Evolutionary conservation across 2,113 vertebrate species (phyloP), one percentile per base, ranked within the genome.

Genomic region (Hippocampus abdominalis): DNA sequence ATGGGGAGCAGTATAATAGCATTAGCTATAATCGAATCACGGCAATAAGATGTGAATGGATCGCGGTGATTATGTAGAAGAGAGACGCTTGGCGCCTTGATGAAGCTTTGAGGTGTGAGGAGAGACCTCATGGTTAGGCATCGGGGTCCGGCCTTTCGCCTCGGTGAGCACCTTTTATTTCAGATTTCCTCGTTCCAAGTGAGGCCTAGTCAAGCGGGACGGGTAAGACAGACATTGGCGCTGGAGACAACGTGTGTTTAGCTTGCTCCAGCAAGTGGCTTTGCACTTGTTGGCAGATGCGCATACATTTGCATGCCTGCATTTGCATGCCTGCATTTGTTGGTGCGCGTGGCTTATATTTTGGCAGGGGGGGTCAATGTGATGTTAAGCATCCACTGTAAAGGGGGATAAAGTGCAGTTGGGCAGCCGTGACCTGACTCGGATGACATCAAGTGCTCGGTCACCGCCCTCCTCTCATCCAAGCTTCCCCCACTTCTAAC

Each of bases 21-120:
- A 88, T 89, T 87, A 89, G 87, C 81, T 85, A 82, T 81, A 89
- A 89, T 89, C 89, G 81, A 87, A 90, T 89, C 86, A 85, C 69
- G 85, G 81, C 89, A 89, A 87, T 88, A 84, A 90, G 85, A 88
- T 89, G 86, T 84, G 84, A 90, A 88, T 88, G 80, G 85, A 90
- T 88, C 68, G 70, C 71, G 77, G 85, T 83, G 84, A 88, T 89
- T 87, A 89, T 89, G 87, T 81, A 89, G 74, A 85, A 76, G 78
- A 85, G 74, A 67, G 72, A 87, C 81, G 70, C 79, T 36, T 0
- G 16, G 68, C 20, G 66, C 68, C 64, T 77, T 85, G 83, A 87
- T 86, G 83, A 86, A 86, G 74, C 78, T 78, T 32, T 18, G 66
- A 76, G 73, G 79, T 39, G 76, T 54, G 69, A 81, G 74, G 60